These are phyloP conservation scores for Echeneis naucrates DNA, from an alignment of 2,797 vertebrate genomes.

Conservation along the genomic window DNA sequence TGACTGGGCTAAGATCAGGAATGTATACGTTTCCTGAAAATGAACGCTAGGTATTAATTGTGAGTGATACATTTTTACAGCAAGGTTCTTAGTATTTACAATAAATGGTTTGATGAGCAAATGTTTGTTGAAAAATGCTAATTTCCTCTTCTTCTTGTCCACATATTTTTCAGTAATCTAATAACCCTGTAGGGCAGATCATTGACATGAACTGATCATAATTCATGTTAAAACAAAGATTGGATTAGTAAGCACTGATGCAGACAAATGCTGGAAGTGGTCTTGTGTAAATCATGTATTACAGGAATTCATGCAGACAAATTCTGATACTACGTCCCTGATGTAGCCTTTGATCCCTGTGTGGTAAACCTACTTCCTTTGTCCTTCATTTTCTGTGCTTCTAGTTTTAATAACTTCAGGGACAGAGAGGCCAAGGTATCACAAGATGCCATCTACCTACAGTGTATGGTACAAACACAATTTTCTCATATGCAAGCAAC, in stretches of 20 bases:
- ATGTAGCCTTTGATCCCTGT: conserved; percentile 39
- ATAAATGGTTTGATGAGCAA: not conserved
- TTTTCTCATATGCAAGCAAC: conserved; percentile 23
- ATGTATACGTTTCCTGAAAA: not conserved
- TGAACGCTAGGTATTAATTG: not conserved
- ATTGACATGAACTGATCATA: not conserved
- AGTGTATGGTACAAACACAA: conserved; percentile 17
- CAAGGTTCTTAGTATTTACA: not conserved
- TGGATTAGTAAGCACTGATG: not conserved
- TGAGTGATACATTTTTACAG: not conserved
- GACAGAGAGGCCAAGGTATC: conserved; percentile 15
- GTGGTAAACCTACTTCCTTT: conserved; percentile 39
- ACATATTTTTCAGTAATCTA: not conserved
- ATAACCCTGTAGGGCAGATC: not conserved
- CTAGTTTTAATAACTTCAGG: conserved; percentile 32
- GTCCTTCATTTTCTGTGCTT: conserved; percentile 38
- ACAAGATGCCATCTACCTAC: not conserved
- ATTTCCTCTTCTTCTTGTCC: not conserved
- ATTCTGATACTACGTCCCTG: conserved; percentile 7
- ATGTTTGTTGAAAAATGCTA: not conserved
- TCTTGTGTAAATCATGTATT: conserved; percentile 10
- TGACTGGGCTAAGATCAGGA: not conserved
- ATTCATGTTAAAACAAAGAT: not conserved
- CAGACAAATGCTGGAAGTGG: not conserved
- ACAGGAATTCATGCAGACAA: conserved; percentile 11